Evolutionary conservation across 2,888 invertebrate species (phyloP), one percentile per base, ranked within the genome.

Genomic region (Thymelicus acteon): DNA sequence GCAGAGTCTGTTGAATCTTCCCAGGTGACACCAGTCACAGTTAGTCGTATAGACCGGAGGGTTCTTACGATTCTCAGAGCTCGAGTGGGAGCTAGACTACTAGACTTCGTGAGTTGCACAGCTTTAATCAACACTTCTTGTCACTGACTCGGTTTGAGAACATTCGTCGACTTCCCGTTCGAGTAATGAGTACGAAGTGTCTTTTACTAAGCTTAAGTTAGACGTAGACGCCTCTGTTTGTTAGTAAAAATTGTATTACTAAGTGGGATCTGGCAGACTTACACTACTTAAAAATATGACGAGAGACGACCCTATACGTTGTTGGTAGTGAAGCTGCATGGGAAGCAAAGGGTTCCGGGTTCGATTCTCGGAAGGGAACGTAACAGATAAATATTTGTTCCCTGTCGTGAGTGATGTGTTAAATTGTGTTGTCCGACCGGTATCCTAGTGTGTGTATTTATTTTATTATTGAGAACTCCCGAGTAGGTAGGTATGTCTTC

Each of bases 81-180:
- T 57, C 57, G 31, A 57, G 57, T 57, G 57, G 2, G 57, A 12
- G 7, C 12, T 37, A 13, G 13, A 24, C 24, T 24, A 31, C 31
- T 31, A 31, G 31, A 31, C 57, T 60, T 60, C 60, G 39, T 40
- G 39, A 40, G 60, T 60, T 60, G 57, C 57, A 57, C 57, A 6
- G 31, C 37, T 37, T 57, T 57, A 57, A 57, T 57, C 57, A 57
- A 57, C 57, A 57, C 57, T 37, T 2, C 49, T 37, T 57, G 37
- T 57, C 57, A 57, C 57, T 57, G 31, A 54, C 52, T 19, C 52
- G 52, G 52, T 57, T 13, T 54, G 12, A 10, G 57, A 57, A 13
- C 37, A 0, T 52, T 49, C n/a, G n/a, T n/a, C 49, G 15, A 37
- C 57, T 57, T 54, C 31, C 57, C 31, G 57, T 6, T 6, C 57